Evolutionary conservation across 1,140 invertebrate genomes (phyloP).

Genomic region (Aphis craccivora): DNA sequence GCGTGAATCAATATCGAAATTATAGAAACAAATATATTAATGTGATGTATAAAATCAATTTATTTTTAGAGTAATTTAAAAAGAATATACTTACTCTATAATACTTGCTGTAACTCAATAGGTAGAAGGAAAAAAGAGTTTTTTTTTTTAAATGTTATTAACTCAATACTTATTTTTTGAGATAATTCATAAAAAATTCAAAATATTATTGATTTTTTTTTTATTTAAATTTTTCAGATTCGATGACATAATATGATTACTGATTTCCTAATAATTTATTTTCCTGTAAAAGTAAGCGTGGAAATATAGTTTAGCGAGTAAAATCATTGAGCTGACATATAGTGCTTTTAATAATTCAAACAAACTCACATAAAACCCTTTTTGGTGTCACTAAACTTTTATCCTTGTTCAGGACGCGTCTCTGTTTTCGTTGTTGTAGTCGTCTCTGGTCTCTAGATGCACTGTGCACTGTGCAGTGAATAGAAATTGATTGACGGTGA

Average conservation of each 20-base stretch:
- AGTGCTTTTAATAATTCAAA: conserved; percentile 25
- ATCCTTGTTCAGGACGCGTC: not conserved
- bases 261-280: not conserved
- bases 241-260: not conserved
- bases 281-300: too few relatives aligned
- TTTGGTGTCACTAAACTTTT: conserved; percentile 21
- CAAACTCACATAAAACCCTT: conserved; percentile 12
- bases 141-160: too few relatives aligned
- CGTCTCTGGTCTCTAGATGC: not conserved
- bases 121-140: too few relatives aligned
- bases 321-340: not conserved
- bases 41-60: not conserved
- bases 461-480: conserved; percentile 24
- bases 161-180: too few relatives aligned
- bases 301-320: not conserved
- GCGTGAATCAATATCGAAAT: not conserved
- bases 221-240: not conserved
- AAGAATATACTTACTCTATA: too few relatives aligned
- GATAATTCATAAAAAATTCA: too few relatives aligned
- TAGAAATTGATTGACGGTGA: conserved; percentile 41
- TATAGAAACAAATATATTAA: not conserved
- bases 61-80: too few relatives aligned
- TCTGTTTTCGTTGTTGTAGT: not conserved
- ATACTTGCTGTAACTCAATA: too few relatives aligned
- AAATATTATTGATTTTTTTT: not conserved